Conservation (phyloP, 2,113 vertebrate species). For the Spea bombifrons region DNA sequence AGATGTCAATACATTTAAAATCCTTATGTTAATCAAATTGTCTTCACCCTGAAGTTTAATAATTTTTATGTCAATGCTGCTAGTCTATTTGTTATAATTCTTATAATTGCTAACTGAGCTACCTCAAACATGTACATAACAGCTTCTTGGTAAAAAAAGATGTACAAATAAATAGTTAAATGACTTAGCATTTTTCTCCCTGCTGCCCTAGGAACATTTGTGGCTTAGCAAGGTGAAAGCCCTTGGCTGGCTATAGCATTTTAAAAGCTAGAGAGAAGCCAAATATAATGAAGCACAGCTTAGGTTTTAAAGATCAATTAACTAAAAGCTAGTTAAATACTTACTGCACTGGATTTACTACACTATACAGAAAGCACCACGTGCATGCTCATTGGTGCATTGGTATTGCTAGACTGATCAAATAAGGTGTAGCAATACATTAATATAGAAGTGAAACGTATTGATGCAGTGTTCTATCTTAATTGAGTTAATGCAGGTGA, state of each 20-base stretch:
- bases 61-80: too few species aligned
- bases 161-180: background rate
- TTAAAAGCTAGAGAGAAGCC: slow-evolving; percentile 33
- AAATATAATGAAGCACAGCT: slow-evolving; percentile 33
- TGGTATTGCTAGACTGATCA: background rate
- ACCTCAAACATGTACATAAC: background rate
- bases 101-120: background rate
- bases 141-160: background rate
- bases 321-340: slow-evolving; percentile 47
- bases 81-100: background rate
- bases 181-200: background rate
- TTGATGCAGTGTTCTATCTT: background rate
- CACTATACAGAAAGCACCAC: slow-evolving; percentile 9
- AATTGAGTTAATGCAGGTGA: background rate
- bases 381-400: slow-evolving; percentile 1
- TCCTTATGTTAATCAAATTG: too few species aligned
- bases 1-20: too few species aligned
- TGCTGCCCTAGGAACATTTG: background rate
- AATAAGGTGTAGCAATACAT: background rate
- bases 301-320: slow-evolving; percentile 44
- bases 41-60: too few species aligned
- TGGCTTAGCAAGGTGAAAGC: slow-evolving; percentile 13
- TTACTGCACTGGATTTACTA: slow-evolving; percentile 41
- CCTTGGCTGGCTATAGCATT: slow-evolving; percentile 13
- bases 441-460: background rate